Evolutionary conservation across 2,797 vertebrate genomes (phyloP).

Genomic region (Oryzias sinensis): DNA sequence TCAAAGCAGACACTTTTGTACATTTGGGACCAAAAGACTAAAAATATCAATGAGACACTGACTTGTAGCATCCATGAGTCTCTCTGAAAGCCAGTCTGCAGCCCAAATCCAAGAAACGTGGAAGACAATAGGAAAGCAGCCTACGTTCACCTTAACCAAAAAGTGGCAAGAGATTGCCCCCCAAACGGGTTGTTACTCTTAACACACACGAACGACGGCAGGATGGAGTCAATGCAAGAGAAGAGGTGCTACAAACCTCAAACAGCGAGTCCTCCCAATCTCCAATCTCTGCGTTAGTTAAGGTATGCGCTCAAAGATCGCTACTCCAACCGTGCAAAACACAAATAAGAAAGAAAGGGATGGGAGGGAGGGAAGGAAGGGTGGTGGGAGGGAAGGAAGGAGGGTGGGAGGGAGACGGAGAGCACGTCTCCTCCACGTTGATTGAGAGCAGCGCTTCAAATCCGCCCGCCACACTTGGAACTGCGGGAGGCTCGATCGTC

Average conservation of each 20-base stretch:
- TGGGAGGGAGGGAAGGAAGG: not conserved
- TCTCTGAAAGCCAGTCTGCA: constrained; percentile 20
- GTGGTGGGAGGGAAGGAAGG: not conserved
- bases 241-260: constrained; percentile 69
- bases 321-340: constrained; percentile 71
- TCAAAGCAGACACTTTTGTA: not conserved
- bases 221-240: constrained; percentile 28
- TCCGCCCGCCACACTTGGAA: constrained; percentile 67
- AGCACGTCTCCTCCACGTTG: constrained; percentile 42
- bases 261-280: constrained; percentile 54
- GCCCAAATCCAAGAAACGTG: constrained; percentile 3
- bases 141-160: too few relatives aligned
- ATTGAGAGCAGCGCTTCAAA: constrained; percentile 62
- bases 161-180: constrained; percentile 28
- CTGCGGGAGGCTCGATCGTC: constrained; percentile 63
- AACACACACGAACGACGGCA: too few relatives aligned
- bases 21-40: not conserved
- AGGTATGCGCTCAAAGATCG: constrained; percentile 62
- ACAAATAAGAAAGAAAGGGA: constrained; percentile 65
- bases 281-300: constrained; percentile 41
- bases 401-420: constrained; percentile 12
- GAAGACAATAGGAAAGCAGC: constrained; percentile 1
- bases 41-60: constrained; percentile 17
- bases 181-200: not conserved
- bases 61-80: constrained; percentile 37